Evolutionary conservation across 1,140 invertebrate species (phyloP).

Genomic region (Hermetia illucens): DNA sequence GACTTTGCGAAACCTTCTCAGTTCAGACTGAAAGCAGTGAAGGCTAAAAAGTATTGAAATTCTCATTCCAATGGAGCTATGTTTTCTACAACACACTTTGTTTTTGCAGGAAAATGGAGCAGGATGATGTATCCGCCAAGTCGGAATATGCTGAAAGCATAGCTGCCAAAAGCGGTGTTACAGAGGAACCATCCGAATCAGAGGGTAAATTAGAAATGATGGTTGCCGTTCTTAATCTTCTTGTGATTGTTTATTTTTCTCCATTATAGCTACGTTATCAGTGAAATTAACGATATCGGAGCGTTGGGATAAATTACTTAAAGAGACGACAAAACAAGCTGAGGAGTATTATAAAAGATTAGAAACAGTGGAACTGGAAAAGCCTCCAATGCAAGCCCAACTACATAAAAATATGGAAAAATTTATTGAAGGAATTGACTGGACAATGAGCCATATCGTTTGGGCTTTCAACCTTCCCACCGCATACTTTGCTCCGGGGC

Average conservation of each 20-base stretch:
- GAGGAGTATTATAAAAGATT: constrained; percentile 16
- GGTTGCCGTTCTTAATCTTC: too few relatives aligned
- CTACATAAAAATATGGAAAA: constrained; percentile 21
- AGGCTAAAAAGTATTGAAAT: constrained; percentile 31
- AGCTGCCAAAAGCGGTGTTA: too few relatives aligned
- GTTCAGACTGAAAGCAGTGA: constrained; percentile 29
- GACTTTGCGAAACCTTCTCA: constrained; percentile 30
- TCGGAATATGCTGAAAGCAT: too few relatives aligned
- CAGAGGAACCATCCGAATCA: too few relatives aligned
- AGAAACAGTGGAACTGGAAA: constrained; percentile 13
- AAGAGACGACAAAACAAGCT: constrained; percentile 21
- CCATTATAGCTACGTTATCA: too few relatives aligned
- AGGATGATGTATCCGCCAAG: too few relatives aligned
- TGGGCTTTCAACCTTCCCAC: constrained; percentile 47
- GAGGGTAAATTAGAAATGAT: too few relatives aligned
- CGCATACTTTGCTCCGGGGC: constrained; percentile 33
- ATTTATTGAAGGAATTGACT: constrained; percentile 17
- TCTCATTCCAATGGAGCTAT: too few relatives aligned
- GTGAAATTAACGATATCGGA: constrained; percentile 17
- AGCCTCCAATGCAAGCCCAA: constrained; percentile 16
- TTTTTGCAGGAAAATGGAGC: too few relatives aligned
- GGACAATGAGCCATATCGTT: constrained; percentile 50
- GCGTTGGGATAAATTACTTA: constrained; percentile 23
- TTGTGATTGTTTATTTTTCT: too few relatives aligned
- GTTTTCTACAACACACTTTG: too few relatives aligned